Evolutionary conservation across 2,797 vertebrate genomes (phyloP).

Genomic region (Leptatherina wallacei): DNA sequence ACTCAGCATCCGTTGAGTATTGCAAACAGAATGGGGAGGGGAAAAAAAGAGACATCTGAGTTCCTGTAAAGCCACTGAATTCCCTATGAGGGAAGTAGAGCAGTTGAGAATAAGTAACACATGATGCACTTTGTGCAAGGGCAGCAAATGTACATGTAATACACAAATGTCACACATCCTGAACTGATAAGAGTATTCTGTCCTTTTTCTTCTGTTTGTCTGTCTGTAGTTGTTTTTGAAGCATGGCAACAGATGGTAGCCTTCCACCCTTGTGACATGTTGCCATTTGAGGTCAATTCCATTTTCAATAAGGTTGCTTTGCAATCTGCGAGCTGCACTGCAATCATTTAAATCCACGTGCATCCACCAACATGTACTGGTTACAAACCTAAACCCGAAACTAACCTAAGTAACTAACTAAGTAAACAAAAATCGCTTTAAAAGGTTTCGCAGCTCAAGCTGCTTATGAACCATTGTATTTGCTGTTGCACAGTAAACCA

Average conservation of each 20-base stretch:
- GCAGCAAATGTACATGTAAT: constrained; percentile 2
- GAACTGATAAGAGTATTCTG: not conserved
- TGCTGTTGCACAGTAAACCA: constrained; percentile 39
- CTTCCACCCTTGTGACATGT: not conserved
- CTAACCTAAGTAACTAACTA: not conserved
- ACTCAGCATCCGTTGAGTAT: not conserved
- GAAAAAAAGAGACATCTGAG: not conserved
- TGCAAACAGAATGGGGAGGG: not conserved
- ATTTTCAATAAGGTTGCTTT: constrained; percentile 6
- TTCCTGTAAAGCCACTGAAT: constrained; percentile 20
- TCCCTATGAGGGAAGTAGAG: constrained; percentile 16
- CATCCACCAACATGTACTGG: not conserved
- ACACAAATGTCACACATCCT: not conserved
- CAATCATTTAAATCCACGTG: not conserved
- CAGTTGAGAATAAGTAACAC: constrained; percentile 12
- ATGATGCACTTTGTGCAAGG: constrained; percentile 7
- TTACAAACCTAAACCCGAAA: not conserved
- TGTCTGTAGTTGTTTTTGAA: constrained; percentile 2
- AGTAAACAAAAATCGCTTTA: not conserved
- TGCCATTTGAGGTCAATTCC: constrained; percentile 15
- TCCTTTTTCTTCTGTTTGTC: not conserved
- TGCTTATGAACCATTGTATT: constrained; percentile 8
- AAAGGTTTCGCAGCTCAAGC: not conserved
- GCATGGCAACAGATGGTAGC: constrained; percentile 2
- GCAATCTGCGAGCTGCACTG: constrained; percentile 10